Evolutionary conservation across 2,113 vertebrate genomes (phyloP).

Genomic region (Tyrannus savana): DNA sequence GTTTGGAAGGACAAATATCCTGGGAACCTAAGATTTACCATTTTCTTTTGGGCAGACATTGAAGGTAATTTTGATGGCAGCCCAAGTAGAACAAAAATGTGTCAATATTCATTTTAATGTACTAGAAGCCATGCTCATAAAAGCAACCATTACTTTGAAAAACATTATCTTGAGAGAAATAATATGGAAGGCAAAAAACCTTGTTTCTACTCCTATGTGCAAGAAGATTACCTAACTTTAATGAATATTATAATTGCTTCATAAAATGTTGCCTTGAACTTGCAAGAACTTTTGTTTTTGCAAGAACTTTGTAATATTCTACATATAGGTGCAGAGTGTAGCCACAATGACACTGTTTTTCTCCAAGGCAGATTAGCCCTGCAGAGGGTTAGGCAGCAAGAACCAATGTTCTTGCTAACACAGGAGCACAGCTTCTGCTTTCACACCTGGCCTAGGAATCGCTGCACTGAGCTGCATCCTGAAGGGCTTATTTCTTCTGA

Average conservation of each 20-base stretch:
- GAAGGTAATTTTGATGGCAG: neutral
- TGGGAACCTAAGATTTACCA: neutral
- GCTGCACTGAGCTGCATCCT: neutral
- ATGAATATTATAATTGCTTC: neutral
- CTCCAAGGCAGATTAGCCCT: neutral
- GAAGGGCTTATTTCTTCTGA: neutral
- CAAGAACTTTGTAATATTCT: neutral
- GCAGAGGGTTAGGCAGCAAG: neutral
- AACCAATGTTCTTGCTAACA: neutral
- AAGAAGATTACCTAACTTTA: neutral
- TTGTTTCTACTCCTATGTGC: neutral
- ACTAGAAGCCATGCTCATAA: neutral
- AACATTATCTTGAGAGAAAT: neutral
- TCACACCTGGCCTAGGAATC: neutral
- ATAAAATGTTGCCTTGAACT: neutral
- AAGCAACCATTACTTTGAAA: neutral
- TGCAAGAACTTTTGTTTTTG: neutral
- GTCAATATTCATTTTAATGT: neutral
- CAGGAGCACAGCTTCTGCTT: neutral
- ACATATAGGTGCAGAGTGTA: neutral
- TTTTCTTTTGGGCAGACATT: neutral
- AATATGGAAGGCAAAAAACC: neutral
- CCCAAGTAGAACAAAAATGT: neutral
- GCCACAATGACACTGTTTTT: rapidly evolving
- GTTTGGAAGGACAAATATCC: neutral